phyloP scores from a whole-genome alignment of 2,113 vertebrate species.

The Colistium nudipinnis region DNA sequence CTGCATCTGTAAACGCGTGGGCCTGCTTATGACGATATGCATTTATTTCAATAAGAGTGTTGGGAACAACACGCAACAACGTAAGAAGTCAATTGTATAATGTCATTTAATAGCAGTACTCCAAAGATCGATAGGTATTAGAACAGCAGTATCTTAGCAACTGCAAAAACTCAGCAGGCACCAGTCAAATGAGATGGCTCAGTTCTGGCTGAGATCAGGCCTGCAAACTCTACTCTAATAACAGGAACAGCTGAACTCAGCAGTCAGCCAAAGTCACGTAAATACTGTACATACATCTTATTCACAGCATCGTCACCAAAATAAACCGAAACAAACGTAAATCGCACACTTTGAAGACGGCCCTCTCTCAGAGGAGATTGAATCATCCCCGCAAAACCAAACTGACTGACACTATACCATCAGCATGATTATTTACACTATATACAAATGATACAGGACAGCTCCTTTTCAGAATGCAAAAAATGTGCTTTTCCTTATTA shows the following conservation, averaged over 20 bases:
- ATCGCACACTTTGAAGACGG: slow-evolving; percentile 54
- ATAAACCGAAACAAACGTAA: slow-evolving; percentile 4
- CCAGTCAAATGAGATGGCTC: slow-evolving; percentile 74
- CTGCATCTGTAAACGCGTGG: slow-evolving; percentile 10
- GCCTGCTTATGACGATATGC: slow-evolving; percentile 19
- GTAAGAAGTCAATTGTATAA: slow-evolving; percentile 71
- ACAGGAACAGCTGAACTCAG: slow-evolving; percentile 68
- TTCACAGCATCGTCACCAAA: slow-evolving; percentile 72
- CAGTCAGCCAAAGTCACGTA: slow-evolving; percentile 67
- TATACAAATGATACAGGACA: slow-evolving; percentile 73
- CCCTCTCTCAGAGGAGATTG: slow-evolving; percentile 47
- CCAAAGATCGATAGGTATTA: slow-evolving; percentile 74
- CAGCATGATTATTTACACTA: slow-evolving; percentile 77
- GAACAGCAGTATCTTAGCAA: slow-evolving; percentile 75
- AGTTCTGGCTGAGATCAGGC: slow-evolving; percentile 67
- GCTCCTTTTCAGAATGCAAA: slow-evolving; percentile 60
- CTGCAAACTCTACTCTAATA: slow-evolving; percentile 70
- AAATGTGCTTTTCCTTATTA: slow-evolving; percentile 75
- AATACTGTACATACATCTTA: slow-evolving; percentile 77
- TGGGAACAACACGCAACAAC: slow-evolving; percentile 51
- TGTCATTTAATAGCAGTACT: slow-evolving; percentile 82
- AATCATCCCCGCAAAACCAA: slow-evolving; percentile 24
- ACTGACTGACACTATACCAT: slow-evolving; percentile 61
- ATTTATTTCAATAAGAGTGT: slow-evolving; percentile 49
- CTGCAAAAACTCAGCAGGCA: slow-evolving; percentile 71